Conservation (phyloP, 2,888 invertebrate species). For the Pseudoips prasinana region DNA sequence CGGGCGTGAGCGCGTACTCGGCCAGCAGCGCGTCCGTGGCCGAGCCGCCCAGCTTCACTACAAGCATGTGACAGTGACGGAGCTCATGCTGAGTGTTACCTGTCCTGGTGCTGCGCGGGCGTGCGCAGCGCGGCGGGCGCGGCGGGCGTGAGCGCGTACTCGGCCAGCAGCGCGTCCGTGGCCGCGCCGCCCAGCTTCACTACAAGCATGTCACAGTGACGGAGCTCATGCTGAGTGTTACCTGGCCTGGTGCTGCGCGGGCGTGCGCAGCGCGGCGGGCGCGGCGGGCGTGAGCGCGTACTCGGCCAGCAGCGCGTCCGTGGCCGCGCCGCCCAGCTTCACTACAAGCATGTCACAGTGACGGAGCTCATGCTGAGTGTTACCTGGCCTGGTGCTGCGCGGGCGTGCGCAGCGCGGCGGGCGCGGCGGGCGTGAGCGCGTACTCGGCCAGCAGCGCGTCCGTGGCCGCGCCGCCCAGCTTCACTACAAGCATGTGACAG, state of each 20-base stretch:
- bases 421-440: neutral
- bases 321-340: conserved; percentile 72
- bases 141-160: neutral
- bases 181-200: neutral
- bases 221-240: neutral
- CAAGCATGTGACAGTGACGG: neutral
- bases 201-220: neutral
- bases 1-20: neutral
- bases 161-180: conserved; percentile 61
- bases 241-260: neutral
- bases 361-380: neutral
- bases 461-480: neutral
- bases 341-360: neutral
- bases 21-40: neutral
- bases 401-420: conserved; percentile 83
- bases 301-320: conserved; percentile 94
- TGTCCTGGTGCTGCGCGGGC: neutral
- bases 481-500: neutral
- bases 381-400: neutral
- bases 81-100: neutral
- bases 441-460: neutral
- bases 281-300: conserved; percentile 89
- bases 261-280: conserved; percentile 86
- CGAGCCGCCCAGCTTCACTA: neutral
- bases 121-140: neutral